Base-by-base conservation (phyloP, 2,113 vertebrate genomes). In the Himantopus leucocephalus region DNA sequence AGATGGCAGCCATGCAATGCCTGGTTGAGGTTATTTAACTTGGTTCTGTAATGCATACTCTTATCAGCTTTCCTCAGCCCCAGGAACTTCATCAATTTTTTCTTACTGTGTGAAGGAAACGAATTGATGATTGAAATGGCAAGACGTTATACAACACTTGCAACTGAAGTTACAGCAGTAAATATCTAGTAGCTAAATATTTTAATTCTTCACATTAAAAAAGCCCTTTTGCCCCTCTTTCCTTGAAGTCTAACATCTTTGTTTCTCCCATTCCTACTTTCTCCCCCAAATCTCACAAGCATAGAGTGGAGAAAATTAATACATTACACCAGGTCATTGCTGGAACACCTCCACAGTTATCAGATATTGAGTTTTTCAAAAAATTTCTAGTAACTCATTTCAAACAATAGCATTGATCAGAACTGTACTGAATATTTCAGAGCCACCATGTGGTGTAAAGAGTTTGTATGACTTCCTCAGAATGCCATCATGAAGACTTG, bases 1-100 rank as follows among this genome's bases (percentile, higher is more conserved):
- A 67, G 22, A 39, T 14, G 30, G 30, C 22, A 90, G 14, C 27
- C 35, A 21, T 16, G 21, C 3, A 3, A 24, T 0, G 0, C 8
- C 19, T 43, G 15, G 14, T 21, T 70, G 16, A 64, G 14, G 34
- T 58, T 80, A 70, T 68, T 88, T 70, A 15, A 14, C 14, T 52
- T n/a, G 34, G 47, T 70, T 80, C 37, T 20, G 10, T 50, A 76
- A 21, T 37, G 35, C 19, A 18, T 66, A 17, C 17, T 58, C 8
- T 77, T 20, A 85, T 2, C 30, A 70, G 5, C 6, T 60, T 70
- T 76, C 20, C 9, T 70, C 12, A 30, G 29, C 4, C 19, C 5
- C 10, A 80, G 10, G 29, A 80, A 34, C 15, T 47, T 86, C 3
- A 4, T 60, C 17, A 14, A 1, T 6, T 58, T 79, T 95, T 82